Conservation (phyloP, 2,888 invertebrate genomes). For the Ectropis crepuscularia region DNA sequence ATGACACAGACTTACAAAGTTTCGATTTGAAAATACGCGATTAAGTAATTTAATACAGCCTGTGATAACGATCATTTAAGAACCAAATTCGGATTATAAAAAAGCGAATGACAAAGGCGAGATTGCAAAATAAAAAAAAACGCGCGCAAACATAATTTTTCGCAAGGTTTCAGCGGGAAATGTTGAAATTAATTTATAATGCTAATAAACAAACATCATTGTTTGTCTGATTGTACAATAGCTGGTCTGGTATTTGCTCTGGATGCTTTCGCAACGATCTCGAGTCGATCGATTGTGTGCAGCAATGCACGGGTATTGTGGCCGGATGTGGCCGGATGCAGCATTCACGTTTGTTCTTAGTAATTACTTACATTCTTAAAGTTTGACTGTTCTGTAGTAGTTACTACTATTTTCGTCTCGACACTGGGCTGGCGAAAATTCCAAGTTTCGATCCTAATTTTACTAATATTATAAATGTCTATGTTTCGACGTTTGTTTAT, state of each 20-base stretch:
- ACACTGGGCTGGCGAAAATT: too few relatives aligned
- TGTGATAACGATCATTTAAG: too few relatives aligned
- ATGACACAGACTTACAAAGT: too few relatives aligned
- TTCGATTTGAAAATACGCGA: too few relatives aligned
- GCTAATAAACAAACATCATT: conserved; percentile 26
- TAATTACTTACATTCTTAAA: too few relatives aligned
- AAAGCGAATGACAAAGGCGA: neutral
- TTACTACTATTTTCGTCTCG: too few relatives aligned
- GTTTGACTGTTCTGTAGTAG: too few relatives aligned
- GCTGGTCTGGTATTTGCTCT: conserved; percentile 17
- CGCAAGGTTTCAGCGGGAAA: conserved; percentile 13
- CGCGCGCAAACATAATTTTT: conserved; percentile 10
- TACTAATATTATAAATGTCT: too few relatives aligned
- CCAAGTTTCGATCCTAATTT: too few relatives aligned
- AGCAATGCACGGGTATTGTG: conserved; percentile 19
- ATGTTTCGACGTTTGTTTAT: too few relatives aligned
- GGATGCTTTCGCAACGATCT: conserved; percentile 27
- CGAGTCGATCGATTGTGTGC: conserved; percentile 20
- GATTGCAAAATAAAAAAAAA: conserved; percentile 6
- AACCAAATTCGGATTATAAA: too few relatives aligned
- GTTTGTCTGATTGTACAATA: conserved; percentile 25
- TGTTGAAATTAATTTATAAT: conserved; percentile 27
- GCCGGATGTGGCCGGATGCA: conserved; percentile 23
- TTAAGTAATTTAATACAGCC: too few relatives aligned
- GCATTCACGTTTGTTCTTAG: conserved; percentile 10